phyloP scores from a whole-genome alignment of 1,140 invertebrate genomes.

The Drosophila nebulosa region DNA sequence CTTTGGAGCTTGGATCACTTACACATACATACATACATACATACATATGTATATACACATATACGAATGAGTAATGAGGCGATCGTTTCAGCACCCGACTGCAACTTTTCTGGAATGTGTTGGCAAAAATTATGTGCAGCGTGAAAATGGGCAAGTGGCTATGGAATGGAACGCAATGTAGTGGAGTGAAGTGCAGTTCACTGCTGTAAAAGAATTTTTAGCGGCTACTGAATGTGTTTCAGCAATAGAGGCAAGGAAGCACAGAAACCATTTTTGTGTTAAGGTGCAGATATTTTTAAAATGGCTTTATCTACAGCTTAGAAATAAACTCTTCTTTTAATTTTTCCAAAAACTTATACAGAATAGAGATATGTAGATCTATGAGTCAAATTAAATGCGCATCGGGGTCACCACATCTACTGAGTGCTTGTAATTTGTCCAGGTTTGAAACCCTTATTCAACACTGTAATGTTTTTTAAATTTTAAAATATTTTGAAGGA shows the following conservation, averaged over 20 bases:
- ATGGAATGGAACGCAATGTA: neutral
- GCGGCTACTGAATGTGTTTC: neutral
- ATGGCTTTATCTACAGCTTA: no score
- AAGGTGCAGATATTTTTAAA: no score
- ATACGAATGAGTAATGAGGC: slow-evolving; percentile 70
- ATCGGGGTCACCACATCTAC: neutral
- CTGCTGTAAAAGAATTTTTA: neutral
- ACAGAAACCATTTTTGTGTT: neutral
- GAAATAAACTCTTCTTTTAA: no score
- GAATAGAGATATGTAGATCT: neutral
- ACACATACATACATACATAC: neutral
- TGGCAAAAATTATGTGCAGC: slow-evolving; percentile 66
- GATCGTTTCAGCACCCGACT: slow-evolving; percentile 37
- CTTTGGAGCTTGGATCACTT: slow-evolving; percentile 4
- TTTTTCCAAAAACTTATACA: no score
- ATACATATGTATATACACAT: slow-evolving; percentile 1
- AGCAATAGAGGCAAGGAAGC: neutral
- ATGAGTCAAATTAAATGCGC: no score
- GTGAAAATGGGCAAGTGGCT: slow-evolving; percentile 47
- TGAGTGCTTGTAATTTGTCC: no score
- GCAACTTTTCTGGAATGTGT: slow-evolving; percentile 58
- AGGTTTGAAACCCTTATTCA: no score
- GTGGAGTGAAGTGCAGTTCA: neutral
- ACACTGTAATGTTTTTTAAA: no score
- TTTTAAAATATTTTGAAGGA: no score